These are phyloP conservation scores for Ethmia dodecea DNA, from an alignment of 2,888 invertebrate species.

Conservation along the genomic window DNA sequence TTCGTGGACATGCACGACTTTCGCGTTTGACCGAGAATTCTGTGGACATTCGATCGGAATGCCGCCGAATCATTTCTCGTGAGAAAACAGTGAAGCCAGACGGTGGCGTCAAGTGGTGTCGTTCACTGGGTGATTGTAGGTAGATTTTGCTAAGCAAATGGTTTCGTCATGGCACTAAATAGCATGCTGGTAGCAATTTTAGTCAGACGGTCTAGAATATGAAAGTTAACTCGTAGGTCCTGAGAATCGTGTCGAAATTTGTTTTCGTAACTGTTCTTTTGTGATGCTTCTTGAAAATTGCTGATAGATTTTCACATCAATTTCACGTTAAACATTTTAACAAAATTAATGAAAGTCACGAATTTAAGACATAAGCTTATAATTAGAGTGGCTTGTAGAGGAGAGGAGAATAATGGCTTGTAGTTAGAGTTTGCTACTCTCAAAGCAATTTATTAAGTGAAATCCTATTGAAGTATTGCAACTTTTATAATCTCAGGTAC, in stretches of 20 bases:
- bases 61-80: constrained; percentile 66
- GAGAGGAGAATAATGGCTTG: too few relatives aligned
- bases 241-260: constrained; percentile 59
- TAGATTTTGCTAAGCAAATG: constrained; percentile 68
- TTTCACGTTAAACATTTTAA: too few relatives aligned
- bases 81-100: constrained; percentile 52
- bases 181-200: constrained; percentile 63
- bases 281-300: too few relatives aligned
- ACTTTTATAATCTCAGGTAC: too few relatives aligned
- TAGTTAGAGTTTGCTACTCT: too few relatives aligned
- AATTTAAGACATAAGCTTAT: too few relatives aligned
- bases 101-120: constrained; percentile 50
- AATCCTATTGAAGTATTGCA: too few relatives aligned
- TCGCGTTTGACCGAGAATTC: constrained; percentile 61
- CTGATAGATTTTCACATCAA: too few relatives aligned
- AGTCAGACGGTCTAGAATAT: constrained; percentile 27
- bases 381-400: too few relatives aligned
- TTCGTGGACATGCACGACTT: constrained; percentile 72
- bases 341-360: too few relatives aligned
- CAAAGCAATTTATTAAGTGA: too few relatives aligned
- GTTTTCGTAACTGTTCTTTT: constrained; percentile 28
- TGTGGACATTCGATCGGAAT: constrained; percentile 59
- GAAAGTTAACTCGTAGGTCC: constrained; percentile 36
- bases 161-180: constrained; percentile 62
- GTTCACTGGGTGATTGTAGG: constrained; percentile 57